Conservation (phyloP, 2,888 invertebrate genomes). For the Hirtodrosophila histrioides region DNA sequence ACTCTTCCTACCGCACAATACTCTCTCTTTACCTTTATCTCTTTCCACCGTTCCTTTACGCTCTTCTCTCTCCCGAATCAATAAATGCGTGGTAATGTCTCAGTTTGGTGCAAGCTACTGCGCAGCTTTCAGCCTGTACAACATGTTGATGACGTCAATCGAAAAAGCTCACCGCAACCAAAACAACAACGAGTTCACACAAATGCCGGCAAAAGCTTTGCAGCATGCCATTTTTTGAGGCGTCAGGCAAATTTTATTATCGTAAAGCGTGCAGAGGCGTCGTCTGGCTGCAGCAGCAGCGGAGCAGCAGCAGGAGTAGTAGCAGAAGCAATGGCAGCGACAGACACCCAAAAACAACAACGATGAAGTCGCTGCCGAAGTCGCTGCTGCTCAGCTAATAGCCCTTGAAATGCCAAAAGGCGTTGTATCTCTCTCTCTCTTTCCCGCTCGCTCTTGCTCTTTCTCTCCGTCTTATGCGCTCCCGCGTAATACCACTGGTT, state of each 20-base stretch:
- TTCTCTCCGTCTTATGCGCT: conserved; percentile 2
- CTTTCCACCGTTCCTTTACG: conserved; percentile 1
- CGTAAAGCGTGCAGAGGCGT: conserved; percentile 59
- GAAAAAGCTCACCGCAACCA: conserved; percentile 73
- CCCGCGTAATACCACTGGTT: conserved; percentile 1
- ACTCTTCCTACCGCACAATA: background rate
- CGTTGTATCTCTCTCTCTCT: conserved; percentile 28
- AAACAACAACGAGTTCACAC: conserved; percentile 57
- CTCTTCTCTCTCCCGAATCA: conserved; percentile 47
- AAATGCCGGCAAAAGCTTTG: conserved; percentile 76
- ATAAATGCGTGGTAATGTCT: conserved; percentile 73
- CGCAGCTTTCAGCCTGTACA: conserved; percentile 73
- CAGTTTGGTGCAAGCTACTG: conserved; percentile 57
- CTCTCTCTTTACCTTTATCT: conserved; percentile 7
- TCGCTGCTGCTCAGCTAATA: conserved; percentile 40
- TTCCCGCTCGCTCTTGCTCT: background rate
- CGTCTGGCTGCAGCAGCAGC: conserved; percentile 56
- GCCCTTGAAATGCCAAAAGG: conserved; percentile 73
- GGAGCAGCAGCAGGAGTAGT: conserved; percentile 1
- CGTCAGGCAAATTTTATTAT: conserved; percentile 70
- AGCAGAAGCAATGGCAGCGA: conserved; percentile 11
- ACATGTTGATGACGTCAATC: conserved; percentile 81
- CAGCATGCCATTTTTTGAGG: conserved; percentile 45
- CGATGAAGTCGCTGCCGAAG: conserved; percentile 8
- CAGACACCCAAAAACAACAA: background rate